Percentiles rank a stretch among this genome's conserved stretches.
These are phyloP conservation scores for Eclectus roratus DNA, from an alignment of 2,113 vertebrate genomes.

Conservation along the genomic window DNA sequence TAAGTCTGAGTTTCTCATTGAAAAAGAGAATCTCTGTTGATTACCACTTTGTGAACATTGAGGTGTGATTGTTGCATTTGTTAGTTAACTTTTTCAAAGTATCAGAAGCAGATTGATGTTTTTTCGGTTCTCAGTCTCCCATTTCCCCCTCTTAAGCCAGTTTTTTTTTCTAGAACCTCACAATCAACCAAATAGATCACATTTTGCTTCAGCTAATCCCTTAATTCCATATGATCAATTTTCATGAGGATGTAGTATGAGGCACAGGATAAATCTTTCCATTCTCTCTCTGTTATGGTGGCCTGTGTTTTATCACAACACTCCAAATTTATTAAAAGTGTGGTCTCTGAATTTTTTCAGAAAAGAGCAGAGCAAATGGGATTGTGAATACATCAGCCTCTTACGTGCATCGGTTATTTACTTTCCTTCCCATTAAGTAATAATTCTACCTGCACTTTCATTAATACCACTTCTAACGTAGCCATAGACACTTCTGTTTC, in stretches of 20 bases:
- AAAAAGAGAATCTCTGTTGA: not conserved
- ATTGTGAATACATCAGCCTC: not conserved
- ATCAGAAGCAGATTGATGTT: not conserved
- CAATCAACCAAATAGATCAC: not conserved
- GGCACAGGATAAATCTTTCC: not conserved
- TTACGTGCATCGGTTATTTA: not conserved
- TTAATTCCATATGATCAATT: not conserved
- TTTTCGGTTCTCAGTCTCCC: not conserved
- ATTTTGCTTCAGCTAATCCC: not conserved
- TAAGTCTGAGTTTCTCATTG: not conserved
- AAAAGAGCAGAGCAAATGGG: not conserved
- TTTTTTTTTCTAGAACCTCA: not conserved
- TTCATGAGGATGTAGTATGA: not conserved
- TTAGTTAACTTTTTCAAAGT: not conserved
- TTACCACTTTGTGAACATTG: not conserved
- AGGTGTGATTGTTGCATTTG: not conserved
- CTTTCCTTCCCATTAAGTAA: not conserved
- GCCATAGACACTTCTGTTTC: not conserved
- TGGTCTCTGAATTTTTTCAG: not conserved
- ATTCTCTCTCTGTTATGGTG: accelerated
- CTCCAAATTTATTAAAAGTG: not conserved
- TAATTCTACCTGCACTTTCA: not conserved
- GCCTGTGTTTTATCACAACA: not conserved
- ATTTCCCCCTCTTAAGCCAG: not conserved
- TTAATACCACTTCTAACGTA: not conserved